Evolutionary conservation across 2,113 vertebrate genomes (phyloP), one percentile per base, ranked within the genome.

Genomic region (Passer domesticus): DNA sequence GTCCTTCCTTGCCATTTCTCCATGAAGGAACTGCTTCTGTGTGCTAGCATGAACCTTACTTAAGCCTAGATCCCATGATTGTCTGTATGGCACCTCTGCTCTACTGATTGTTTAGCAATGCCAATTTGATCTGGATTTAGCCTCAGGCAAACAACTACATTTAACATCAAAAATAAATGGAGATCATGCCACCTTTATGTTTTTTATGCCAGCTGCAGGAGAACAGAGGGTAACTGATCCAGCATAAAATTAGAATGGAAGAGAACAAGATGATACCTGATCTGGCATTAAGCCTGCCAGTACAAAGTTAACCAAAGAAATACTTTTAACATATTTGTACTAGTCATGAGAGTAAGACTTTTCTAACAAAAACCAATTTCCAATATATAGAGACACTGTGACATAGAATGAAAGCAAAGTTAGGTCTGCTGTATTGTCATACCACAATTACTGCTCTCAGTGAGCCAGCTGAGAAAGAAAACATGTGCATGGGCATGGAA

Each of bases 221-320:
- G 80, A 96, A 95, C 85, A 96, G 90, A 94, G 83, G 63, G 94
- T 92, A 97, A 96, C 88, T 67, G 96, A 96, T 90, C 94, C 83
- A 92, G 94, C 80, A 83, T 55, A 96, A 93, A 94, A 95, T 96
- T 95, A 96, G 94, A 95, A 92, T 83, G 68, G 55, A 94, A 93
- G 90, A 94, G 76, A 93, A 97, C 92, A 93, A 95, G 94, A 93
- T 86, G 94, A 96, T 81, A 96, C 88, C 89, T 93, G 83, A 97
- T 90, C 95, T 95, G 90, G 92, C 92, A 89, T 59, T 90, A 94
- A 94, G 76, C 76, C 76, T 94, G 79, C 30, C 86, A 83, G 76
- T 46, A 83, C 73, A 87, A 95, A 94, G 90, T 93, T 86, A 94
- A 92, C 55, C 31, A 62, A 90, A 88, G 20, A 88, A 92, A 92